Conservation (phyloP, 2,797 vertebrate genomes). For the Rhinogobio ventralis region DNA sequence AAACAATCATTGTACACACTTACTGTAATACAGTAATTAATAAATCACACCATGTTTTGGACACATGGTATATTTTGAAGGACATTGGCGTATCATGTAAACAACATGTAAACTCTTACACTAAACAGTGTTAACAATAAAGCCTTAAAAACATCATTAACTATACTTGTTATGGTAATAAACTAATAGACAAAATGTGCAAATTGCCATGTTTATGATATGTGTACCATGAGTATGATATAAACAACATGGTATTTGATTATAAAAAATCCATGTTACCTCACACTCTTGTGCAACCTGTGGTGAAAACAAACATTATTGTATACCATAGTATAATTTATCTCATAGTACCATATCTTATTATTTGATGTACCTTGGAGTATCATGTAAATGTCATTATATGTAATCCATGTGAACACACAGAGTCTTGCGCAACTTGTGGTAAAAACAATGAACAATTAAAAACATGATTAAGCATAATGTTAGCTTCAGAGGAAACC, state of each 20-base stretch:
- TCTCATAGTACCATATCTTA: neutral
- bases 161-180: neutral
- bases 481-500: constrained; percentile 27
- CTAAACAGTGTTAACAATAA: neutral
- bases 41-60: no score
- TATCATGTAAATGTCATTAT: neutral
- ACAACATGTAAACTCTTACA: neutral
- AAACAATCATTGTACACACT: no score
- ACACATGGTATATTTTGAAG: neutral
- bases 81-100: neutral
- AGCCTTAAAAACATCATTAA: neutral
- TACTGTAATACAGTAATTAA: no score
- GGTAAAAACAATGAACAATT: neutral
- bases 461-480: neutral
- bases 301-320: neutral
- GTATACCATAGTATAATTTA: neutral
- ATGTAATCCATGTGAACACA: neutral
- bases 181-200: neutral
- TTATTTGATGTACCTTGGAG: neutral
- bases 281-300: neutral
- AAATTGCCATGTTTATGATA: neutral
- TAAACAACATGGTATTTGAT: neutral
- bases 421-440: neutral
- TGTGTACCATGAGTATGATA: neutral
- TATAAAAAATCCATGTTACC: neutral